phyloP scores from a whole-genome alignment of 1,140 invertebrate genomes.

The Cydia fagiglandana region DNA sequence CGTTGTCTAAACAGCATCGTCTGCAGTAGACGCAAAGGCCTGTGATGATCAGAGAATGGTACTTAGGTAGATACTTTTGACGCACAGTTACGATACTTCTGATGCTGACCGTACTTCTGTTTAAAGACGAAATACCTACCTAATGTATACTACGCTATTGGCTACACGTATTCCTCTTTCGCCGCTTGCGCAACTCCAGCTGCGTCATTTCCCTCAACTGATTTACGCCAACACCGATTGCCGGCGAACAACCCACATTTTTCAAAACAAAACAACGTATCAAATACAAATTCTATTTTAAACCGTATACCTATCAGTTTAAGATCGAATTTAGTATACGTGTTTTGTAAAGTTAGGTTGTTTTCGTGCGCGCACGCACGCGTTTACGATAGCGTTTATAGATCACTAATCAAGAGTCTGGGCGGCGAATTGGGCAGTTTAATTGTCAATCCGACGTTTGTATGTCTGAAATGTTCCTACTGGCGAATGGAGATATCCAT shows the following conservation, averaged over 20 bases:
- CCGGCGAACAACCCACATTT: conserved; percentile 1
- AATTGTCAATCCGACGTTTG: conserved; percentile 5
- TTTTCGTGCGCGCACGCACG: background rate
- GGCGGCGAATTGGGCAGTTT: conserved; percentile 17
- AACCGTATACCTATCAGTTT: background rate
- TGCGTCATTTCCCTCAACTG: conserved; percentile 18
- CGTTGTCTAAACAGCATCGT: no score
- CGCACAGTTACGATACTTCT: no score
- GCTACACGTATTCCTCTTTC: background rate
- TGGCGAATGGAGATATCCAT: conserved; percentile 11
- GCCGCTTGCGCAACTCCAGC: conserved; percentile 8
- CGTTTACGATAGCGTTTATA: conserved; percentile 10
- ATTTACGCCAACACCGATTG: conserved; percentile 10
- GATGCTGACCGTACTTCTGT: background rate
- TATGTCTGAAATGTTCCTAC: conserved; percentile 4
- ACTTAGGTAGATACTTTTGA: no score
- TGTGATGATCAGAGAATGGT: no score
- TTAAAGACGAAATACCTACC: background rate
- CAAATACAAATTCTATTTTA: background rate
- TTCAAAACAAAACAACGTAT: background rate
- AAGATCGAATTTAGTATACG: background rate
- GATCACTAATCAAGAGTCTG: conserved; percentile 20
- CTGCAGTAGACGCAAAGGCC: no score
- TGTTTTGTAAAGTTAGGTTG: background rate
- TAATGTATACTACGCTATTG: background rate